Base-by-base conservation (phyloP, 92 coral and sea anemone species). In the Anthopleura xanthogrammica region DNA sequence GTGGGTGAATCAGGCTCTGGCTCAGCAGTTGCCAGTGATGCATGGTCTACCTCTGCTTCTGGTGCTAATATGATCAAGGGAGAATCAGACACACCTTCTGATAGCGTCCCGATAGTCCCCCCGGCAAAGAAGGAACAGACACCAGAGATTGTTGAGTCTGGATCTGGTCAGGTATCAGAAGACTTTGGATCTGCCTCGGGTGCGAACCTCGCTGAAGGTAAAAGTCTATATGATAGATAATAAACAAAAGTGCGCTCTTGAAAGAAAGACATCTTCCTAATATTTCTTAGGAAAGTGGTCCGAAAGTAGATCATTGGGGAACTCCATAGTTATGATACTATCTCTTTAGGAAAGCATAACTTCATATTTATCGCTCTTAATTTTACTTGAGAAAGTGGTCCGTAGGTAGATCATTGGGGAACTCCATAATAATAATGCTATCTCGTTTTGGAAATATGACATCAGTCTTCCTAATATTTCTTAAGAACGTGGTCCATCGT, bases 181-280 rank as follows among this genome's bases (percentile, higher is more conserved):
- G 98, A 94, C 65, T 81, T 94, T 54, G 96, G 87, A 39, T 88
- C 93, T 19, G 97, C 92, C 36, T 93, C 95, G 56, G 95, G 96
- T 11, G 96, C 85, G 42, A 93, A 94, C 62, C 88, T 96, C 48
- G 99, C 99, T 39, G 97, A 96, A 90, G 99, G 99, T 96, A 87
- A 74, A 55, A 41, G 40, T 13, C 22, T 17, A n/a, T 64, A 19
- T 5, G 24, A 20, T 2, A 5, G 7, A 64, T 3, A 16, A 22
- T n/a, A n/a, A 64, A 64, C 36, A 20, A 64, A 7, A 22, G 50
- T 46, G 7, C 0, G 9, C 50, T 46, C 50, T 46, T 5, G 5
- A 43, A 46, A 29, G 36, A 29, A 29, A 29, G 36, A 29, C 7
- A 54, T 54, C 58, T 54, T 54, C 58, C 1, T 54, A 14, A 54